These are phyloP conservation scores for Epinephelus moara DNA, from an alignment of 2,113 vertebrate species.

Conservation along the genomic window DNA sequence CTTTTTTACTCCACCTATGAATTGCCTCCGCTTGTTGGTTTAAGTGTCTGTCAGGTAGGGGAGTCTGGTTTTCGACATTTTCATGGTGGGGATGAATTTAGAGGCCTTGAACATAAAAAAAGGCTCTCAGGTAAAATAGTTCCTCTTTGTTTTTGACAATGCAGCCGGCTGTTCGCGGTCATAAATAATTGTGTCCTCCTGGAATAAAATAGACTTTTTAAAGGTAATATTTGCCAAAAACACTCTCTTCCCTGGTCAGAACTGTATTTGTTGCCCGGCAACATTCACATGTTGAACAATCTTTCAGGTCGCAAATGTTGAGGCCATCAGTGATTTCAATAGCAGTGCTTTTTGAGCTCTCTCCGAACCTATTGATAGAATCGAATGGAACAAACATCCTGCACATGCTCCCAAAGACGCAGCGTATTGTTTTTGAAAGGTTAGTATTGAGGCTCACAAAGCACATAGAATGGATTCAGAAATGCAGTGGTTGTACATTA, in stretches of 20 bases:
- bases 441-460: not conserved
- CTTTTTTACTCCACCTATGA: constrained; percentile 45
- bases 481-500: not conserved
- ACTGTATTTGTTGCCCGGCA: constrained; percentile 60
- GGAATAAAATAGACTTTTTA: constrained; percentile 27
- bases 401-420: not conserved
- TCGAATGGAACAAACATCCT: constrained; percentile 19
- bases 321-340: constrained; percentile 49
- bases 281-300: constrained; percentile 37
- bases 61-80: constrained; percentile 1
- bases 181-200: constrained; percentile 9
- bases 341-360: constrained; percentile 22
- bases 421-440: too few species aligned
- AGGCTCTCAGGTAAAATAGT: not conserved
- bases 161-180: not conserved
- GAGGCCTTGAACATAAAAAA: not conserved
- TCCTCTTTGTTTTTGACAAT: constrained; percentile 21
- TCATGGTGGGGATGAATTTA: not conserved
- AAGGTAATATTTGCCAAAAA: constrained; percentile 35
- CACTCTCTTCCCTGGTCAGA: constrained; percentile 16
- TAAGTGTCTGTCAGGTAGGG: constrained; percentile 30
- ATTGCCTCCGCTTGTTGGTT: constrained; percentile 46
- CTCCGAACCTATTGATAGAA: not conserved
- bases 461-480: not conserved
- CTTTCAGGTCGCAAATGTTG: constrained; percentile 18